phyloP scores from a whole-genome alignment of 2,888 invertebrate species.

The Andrena bucephala region DNA sequence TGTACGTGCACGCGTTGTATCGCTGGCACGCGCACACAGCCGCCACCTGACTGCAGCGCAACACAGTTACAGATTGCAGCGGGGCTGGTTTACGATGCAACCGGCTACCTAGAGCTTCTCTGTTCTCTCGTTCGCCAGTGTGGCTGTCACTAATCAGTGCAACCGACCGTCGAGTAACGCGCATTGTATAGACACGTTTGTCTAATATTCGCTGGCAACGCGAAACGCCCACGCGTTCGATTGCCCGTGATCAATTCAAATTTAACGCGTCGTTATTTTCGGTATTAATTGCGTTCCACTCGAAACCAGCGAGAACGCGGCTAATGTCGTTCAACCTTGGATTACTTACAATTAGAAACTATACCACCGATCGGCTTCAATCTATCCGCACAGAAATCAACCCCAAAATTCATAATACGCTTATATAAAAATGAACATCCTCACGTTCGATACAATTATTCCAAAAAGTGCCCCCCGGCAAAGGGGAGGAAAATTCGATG shows the following conservation, averaged over 20 bases:
- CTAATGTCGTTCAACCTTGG: background rate
- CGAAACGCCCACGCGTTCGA: slow-evolving; percentile 39
- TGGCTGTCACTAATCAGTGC: slow-evolving; percentile 60
- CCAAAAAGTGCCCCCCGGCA: too few relatives aligned
- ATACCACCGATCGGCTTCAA: too few relatives aligned
- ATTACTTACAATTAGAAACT: too few relatives aligned
- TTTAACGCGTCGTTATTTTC: slow-evolving; percentile 48
- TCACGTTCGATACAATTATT: too few relatives aligned
- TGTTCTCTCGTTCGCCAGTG: slow-evolving; percentile 38
- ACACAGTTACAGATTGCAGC: slow-evolving; percentile 63
- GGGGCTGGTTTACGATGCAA: slow-evolving; percentile 74
- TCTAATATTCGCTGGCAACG: slow-evolving; percentile 52
- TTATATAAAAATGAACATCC: too few relatives aligned
- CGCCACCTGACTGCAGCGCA: slow-evolving; percentile 47
- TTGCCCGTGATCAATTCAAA: slow-evolving; percentile 55
- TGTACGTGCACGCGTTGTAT: background rate
- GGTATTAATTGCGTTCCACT: slow-evolving; percentile 36
- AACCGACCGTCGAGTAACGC: slow-evolving; percentile 48
- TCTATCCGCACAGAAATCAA: too few relatives aligned
- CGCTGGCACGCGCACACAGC: slow-evolving; percentile 37
- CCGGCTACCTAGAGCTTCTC: slow-evolving; percentile 62
- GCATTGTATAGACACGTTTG: slow-evolving; percentile 35
- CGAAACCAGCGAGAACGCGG: background rate
- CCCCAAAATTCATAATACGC: too few relatives aligned
- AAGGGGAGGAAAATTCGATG: too few relatives aligned